Percentiles rank a stretch among this genome's conserved stretches.
phyloP scores from a whole-genome alignment of 2,113 vertebrate genomes.

The Carettochelys insculpta region DNA sequence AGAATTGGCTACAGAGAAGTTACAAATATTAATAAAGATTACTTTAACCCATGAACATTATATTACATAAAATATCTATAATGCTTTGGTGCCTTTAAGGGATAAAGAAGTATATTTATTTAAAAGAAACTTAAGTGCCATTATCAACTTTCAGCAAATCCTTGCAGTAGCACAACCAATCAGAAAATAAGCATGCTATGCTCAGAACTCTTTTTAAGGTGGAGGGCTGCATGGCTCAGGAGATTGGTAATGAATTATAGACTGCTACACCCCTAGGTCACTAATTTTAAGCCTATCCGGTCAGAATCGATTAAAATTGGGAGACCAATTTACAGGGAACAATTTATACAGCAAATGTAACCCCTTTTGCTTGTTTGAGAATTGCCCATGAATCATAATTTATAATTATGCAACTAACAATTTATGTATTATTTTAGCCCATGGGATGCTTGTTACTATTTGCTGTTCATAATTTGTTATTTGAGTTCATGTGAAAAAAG shows the following conservation, averaged over 20 bases:
- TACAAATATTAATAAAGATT: slow-evolving; percentile 34
- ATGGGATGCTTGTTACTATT: background rate
- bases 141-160: slow-evolving; percentile 20
- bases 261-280: background rate
- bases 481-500: background rate
- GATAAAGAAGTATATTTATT: slow-evolving; percentile 30
- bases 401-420: background rate
- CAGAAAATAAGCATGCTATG: background rate
- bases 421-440: slow-evolving; percentile 6
- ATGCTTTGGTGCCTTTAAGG: slow-evolving; percentile 11
- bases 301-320: background rate
- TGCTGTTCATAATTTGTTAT: background rate
- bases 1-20: slow-evolving; percentile 35
- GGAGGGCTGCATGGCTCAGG: background rate
- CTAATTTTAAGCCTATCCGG: slow-evolving; percentile 23
- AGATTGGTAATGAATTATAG: slow-evolving; percentile 14
- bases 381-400: background rate
- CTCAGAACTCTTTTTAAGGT: background rate
- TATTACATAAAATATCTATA: slow-evolving; percentile 47
- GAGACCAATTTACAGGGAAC: slow-evolving; percentile 15
- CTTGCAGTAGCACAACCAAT: background rate
- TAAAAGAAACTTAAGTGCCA: slow-evolving; percentile 32
- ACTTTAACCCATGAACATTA: slow-evolving; percentile 29
- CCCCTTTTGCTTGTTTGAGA: background rate
- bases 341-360: background rate